These are phyloP conservation scores for Cantharis flavilabris DNA, from an alignment of 2,888 invertebrate species.

Conservation along the genomic window DNA sequence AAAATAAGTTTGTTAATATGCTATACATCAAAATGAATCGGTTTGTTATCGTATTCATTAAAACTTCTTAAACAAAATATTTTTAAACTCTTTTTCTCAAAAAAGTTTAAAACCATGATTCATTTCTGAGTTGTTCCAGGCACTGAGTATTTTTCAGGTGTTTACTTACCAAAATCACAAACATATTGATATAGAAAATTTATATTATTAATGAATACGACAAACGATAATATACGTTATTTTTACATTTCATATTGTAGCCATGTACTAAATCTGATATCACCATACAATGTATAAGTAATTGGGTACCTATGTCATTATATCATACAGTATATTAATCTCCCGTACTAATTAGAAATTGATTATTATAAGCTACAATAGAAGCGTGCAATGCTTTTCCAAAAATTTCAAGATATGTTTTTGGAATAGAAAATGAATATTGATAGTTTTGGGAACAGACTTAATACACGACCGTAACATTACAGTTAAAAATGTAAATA, in stretches of 20 bases:
- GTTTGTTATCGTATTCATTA: background rate
- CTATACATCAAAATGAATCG: background rate
- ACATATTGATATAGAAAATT: background rate
- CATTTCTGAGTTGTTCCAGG: background rate
- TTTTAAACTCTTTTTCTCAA: background rate
- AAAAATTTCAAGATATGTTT: slow-evolving; percentile 38
- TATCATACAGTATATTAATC: slow-evolving; percentile 1
- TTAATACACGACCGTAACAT: background rate
- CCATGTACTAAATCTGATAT: background rate
- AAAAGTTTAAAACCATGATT: background rate
- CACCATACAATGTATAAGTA: background rate
- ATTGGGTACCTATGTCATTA: background rate
- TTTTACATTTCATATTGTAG: background rate
- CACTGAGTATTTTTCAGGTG: background rate
- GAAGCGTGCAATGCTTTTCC: slow-evolving; percentile 32
- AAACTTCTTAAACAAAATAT: background rate
- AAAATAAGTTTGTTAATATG: background rate
- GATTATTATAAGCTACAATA: slow-evolving; percentile 17
- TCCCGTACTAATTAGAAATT: slow-evolving; percentile 8
- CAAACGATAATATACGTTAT: background rate
- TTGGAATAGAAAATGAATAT: slow-evolving; percentile 40
- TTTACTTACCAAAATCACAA: background rate
- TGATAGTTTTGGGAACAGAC: slow-evolving; percentile 25
- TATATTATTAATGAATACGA: background rate
- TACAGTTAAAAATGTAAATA: background rate